Percentiles rank a stretch among this genome's conserved stretches.
phyloP scores from a whole-genome alignment of 2,113 vertebrate species.

The Ondatra zibethicus region DNA sequence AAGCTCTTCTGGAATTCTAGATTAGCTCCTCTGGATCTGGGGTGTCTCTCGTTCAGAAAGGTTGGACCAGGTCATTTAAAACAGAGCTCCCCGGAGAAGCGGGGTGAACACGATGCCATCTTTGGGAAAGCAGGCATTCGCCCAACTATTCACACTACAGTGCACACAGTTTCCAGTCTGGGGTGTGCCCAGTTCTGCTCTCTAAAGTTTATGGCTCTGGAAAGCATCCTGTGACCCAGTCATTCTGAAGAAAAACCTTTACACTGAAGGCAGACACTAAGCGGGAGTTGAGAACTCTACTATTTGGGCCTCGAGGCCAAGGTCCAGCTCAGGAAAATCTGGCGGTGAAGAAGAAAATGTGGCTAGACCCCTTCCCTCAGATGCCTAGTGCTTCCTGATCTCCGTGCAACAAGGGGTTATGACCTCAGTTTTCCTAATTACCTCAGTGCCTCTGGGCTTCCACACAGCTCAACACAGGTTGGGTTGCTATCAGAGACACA shows the following conservation, averaged over 20 bases:
- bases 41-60: background rate
- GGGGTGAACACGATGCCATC: background rate
- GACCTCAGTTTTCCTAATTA: constrained; percentile 28
- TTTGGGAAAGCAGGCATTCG: background rate
- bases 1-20: background rate
- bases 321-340: background rate
- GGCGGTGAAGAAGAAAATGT: fast-evolving
- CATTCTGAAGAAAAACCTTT: background rate
- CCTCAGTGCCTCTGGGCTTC: constrained; percentile 54
- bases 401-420: fast-evolving
- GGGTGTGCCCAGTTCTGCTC: background rate
- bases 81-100: background rate
- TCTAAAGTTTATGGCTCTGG: background rate
- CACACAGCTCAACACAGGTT: background rate
- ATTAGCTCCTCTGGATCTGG: background rate
- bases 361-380: background rate
- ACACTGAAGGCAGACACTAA: background rate
- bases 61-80: background rate
- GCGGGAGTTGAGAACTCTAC: no score
- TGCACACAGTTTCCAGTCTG: no score
- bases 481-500: background rate
- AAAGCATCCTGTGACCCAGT: background rate
- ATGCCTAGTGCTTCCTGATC: background rate
- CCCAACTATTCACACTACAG: background rate
- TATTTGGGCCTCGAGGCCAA: background rate